Base-by-base conservation (phyloP, 2,113 vertebrate species). In the Parus major region DNA sequence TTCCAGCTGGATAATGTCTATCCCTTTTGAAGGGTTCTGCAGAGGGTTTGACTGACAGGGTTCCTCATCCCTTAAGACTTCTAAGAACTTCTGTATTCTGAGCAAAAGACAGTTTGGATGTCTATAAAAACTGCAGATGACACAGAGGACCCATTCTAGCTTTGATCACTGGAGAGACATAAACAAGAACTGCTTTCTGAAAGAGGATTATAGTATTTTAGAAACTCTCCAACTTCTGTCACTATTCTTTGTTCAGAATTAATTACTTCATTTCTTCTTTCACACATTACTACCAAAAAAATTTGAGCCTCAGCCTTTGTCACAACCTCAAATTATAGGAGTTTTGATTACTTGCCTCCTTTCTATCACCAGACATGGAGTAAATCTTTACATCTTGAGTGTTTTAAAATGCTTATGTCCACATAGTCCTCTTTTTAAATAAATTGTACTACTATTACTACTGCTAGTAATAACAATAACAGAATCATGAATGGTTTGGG, bases 131-230 rank as follows among this genome's bases (percentile, higher is more conserved):
- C 52, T 60, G 56, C 20, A 63, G 39, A 66, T 56, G 93, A 88
- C 72, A 86, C 59, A 65, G 39, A 85, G 42, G 39, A 93, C 36
- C 60, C 72, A 66, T 75, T 87, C 28, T 57, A 83, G 64, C 94
- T 93, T 97, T 95, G 93, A 94, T 95, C 93, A 95, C 31, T 29
- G 49, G 47, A 76, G 50, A 95, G 70, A 96, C 92, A 91, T 55
- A 83, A 92, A 96, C 79, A 94, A 57, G 15, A 90, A 88, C 64
- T 52, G 60, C 41, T 72, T 80, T 92, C 64, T 68, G 79, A 92
- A 90, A 93, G 59, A 70, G 69, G 72, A 94, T 96, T 88, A 83
- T 14, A 88, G 76, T 39, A 93, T 86, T 96, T 94, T 90, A 86
- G 35, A 88, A 71, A 44, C 56, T 81, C 91, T 72, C 68, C 60